Conservation (phyloP, 2,113 vertebrate genomes). For the Alligator sinensis region DNA sequence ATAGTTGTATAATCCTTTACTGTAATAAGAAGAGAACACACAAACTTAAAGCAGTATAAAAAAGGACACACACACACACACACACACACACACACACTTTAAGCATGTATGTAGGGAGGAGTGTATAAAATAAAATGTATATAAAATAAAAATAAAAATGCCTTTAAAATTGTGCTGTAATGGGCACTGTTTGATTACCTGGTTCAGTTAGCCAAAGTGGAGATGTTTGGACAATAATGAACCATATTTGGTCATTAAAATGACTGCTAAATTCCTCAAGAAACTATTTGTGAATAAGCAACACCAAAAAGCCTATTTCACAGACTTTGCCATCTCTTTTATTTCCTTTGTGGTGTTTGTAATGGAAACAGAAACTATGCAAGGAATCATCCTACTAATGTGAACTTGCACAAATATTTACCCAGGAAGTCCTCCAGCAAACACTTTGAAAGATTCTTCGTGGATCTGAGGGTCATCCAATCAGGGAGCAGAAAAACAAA, state of each 20-base stretch:
- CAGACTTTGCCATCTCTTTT: neutral
- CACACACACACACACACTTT: neutral
- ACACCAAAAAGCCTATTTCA: neutral
- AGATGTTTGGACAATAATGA: neutral
- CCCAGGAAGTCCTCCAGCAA: conserved; percentile 35
- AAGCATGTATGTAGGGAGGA: too few species aligned
- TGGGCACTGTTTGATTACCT: neutral
- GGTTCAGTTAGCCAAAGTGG: neutral
- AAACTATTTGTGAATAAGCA: neutral
- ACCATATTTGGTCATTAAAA: neutral
- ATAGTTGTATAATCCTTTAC: neutral
- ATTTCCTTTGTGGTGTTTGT: neutral
- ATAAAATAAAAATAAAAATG: too few species aligned
- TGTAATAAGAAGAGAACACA: neutral
- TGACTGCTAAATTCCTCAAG: neutral
- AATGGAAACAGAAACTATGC: conserved; percentile 41
- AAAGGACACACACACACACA: neutral
- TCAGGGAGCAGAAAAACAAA: neutral
- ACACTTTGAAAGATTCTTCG: conserved; percentile 11
- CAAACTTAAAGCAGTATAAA: conserved; percentile 11
- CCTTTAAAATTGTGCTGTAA: neutral
- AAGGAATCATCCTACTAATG: conserved; percentile 25
- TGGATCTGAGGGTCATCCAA: neutral
- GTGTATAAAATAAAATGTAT: too few species aligned
- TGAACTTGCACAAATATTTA: conserved; percentile 59